These are phyloP conservation scores for Cheilosia pagana DNA, from an alignment of 2,888 invertebrate species.

Conservation along the genomic window DNA sequence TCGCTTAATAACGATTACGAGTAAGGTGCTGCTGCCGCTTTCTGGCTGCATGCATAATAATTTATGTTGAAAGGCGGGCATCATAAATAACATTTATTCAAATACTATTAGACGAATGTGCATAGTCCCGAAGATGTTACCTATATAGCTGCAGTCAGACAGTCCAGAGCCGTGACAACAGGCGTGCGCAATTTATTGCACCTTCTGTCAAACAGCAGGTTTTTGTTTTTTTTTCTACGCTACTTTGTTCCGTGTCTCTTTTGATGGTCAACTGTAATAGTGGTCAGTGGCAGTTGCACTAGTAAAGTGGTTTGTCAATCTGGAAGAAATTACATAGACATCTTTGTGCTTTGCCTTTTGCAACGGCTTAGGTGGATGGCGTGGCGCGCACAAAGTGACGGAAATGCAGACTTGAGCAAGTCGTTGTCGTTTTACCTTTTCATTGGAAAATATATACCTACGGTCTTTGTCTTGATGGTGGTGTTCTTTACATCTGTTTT, in stretches of 20 bases:
- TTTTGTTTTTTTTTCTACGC: neutral
- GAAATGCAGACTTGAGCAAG: slow-evolving; percentile 33
- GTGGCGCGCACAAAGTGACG: slow-evolving; percentile 30
- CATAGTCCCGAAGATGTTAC: slow-evolving; percentile 28
- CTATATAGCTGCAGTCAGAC: slow-evolving; percentile 19
- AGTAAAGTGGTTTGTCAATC: slow-evolving; percentile 45
- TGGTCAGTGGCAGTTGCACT: slow-evolving; percentile 16
- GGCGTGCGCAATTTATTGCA: slow-evolving; percentile 46
- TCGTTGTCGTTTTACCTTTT: slow-evolving; percentile 17
- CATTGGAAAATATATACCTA: slow-evolving; percentile 17
- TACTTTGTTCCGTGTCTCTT: slow-evolving; percentile 20
- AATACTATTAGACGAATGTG: slow-evolving; percentile 24
- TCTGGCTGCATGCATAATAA: slow-evolving; percentile 1
- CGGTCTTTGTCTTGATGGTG: slow-evolving; percentile 1
- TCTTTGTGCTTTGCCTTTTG: slow-evolving; percentile 19
- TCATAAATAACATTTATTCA: slow-evolving; percentile 52
- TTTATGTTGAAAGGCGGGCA: slow-evolving; percentile 39
- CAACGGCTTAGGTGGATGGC: neutral
- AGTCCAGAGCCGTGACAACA: slow-evolving; percentile 26
- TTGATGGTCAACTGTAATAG: slow-evolving; percentile 26
- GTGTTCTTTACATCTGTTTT: neutral
- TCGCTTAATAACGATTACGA: slow-evolving; percentile 35
- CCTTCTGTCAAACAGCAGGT: slow-evolving; percentile 43
- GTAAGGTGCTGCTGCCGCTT: slow-evolving; percentile 18
- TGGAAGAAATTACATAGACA: slow-evolving; percentile 37